These are phyloP conservation scores for Dicentrarchus labrax DNA, from an alignment of 2,113 vertebrate genomes.

Conservation along the genomic window DNA sequence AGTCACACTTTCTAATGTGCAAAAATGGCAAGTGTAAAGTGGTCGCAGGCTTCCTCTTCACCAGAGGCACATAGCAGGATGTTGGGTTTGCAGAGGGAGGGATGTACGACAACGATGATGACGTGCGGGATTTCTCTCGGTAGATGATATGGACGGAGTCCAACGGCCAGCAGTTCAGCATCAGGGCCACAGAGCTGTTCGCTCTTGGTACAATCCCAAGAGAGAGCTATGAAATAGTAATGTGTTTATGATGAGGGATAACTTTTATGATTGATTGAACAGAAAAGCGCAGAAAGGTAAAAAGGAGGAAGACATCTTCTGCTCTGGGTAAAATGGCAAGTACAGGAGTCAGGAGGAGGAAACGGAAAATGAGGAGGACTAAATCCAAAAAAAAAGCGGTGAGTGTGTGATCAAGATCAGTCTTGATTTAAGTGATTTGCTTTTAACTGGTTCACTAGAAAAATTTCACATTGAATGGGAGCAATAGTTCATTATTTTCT, in stretches of 20 bases:
- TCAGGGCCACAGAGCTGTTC: too few relatives aligned
- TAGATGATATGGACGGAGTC: too few relatives aligned
- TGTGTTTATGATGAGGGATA: slow-evolving; percentile 2
- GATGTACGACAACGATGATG: too few relatives aligned
- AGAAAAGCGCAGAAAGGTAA: slow-evolving; percentile 86
- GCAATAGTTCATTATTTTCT: not conserved
- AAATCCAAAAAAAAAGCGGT: slow-evolving; percentile 83
- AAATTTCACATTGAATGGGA: not conserved
- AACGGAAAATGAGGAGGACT: slow-evolving; percentile 80
- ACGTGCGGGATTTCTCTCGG: too few relatives aligned
- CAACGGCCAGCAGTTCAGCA: too few relatives aligned
- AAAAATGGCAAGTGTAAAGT: too few relatives aligned
- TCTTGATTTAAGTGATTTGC: not conserved
- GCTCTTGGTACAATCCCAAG: too few relatives aligned
- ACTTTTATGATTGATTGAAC: slow-evolving; percentile 33
- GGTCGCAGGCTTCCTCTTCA: too few relatives aligned
- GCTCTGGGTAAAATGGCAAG: slow-evolving; percentile 65
- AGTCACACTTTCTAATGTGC: too few relatives aligned
- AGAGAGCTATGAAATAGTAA: too few relatives aligned
- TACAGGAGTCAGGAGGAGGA: slow-evolving; percentile 80
- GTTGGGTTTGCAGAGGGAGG: too few relatives aligned
- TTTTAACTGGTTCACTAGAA: not conserved
- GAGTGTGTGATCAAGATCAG: slow-evolving; percentile 31
- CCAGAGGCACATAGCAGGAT: too few relatives aligned
- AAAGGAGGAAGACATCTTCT: slow-evolving; percentile 77